A percentile compares a stretch with the other conserved stretches of the same genome.
These are phyloP conservation scores for Dascyllus trimaculatus DNA, from an alignment of 2,113 vertebrate species.

Conservation along the genomic window DNA sequence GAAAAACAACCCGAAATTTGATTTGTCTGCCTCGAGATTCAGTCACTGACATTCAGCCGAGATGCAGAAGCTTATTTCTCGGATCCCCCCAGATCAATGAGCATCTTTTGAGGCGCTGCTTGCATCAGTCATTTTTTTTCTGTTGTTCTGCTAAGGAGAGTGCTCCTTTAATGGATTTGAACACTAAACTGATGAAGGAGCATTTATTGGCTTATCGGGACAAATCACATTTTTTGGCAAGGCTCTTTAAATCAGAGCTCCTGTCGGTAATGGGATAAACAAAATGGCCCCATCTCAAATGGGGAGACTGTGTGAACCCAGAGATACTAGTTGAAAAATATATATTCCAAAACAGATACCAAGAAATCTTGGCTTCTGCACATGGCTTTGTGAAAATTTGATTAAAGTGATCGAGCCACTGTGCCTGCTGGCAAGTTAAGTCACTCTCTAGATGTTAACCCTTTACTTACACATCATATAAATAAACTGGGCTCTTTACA, in stretches of 20 bases:
- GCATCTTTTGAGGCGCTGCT: constrained; percentile 30
- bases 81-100: constrained; percentile 50
- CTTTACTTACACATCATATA: constrained; percentile 17
- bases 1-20: constrained; percentile 19
- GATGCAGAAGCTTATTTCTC: constrained; percentile 47
- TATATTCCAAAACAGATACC: constrained; percentile 32
- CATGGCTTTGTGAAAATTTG: constrained; percentile 53
- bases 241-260: constrained; percentile 64
- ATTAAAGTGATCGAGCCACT: constrained; percentile 52
- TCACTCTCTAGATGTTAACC: constrained; percentile 44
- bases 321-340: constrained; percentile 26
- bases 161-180: constrained; percentile 71
- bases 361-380: constrained; percentile 5
- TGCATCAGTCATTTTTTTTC: constrained; percentile 30
- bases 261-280: constrained; percentile 67
- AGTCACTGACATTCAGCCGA: constrained; percentile 32
- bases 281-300: constrained; percentile 44
- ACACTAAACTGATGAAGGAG: constrained; percentile 74
- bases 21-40: constrained; percentile 42
- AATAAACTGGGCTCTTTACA: constrained; percentile 5
- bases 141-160: constrained; percentile 49
- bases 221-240: constrained; percentile 62
- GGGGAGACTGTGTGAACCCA: constrained; percentile 29
- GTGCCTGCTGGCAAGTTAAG: constrained; percentile 41
- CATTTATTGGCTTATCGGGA: constrained; percentile 75